Base-by-base conservation (phyloP, 2,888 invertebrate genomes). In the Ormyrus rosae region DNA sequence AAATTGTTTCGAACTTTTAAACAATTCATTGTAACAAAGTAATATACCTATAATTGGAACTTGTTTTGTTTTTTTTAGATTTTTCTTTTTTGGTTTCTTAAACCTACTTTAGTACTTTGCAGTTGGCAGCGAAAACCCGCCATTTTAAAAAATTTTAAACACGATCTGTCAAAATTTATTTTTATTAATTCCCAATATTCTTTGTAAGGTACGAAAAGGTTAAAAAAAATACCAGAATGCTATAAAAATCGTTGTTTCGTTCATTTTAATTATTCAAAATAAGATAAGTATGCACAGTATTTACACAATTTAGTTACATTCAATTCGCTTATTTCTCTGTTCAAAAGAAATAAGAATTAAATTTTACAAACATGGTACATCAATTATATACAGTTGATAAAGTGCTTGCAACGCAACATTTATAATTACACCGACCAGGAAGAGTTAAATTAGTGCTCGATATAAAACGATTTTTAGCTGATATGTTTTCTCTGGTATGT, bases 231-330 rank as follows among this genome's bases (percentile, higher is more conserved):
- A 34, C 34, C 34, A 34, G 34, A 34, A 34, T 34, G 34, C 34
- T 34, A 34, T 34, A 34, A 34, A 34, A 34, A 34, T 34, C 34
- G 34, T 34, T 34, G 34, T 34, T 73, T 46, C 56, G 34, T 34
- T 34, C 34, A 34, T 61, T 69, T 76, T 68, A 68, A 68, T 76
- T 76, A 60, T 13, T 46, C 53, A 76, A 69, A 77, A 69, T 61
- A 68, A 76, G 51, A 69, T 68, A 61, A 8, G 55, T 75, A 60
- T 68, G 61, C 51, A 61, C 53, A 9, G 55, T 77, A 67, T 68
- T 46, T 77, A 69, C 60, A 67, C 11, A 53, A 60, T 61, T 68
- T 13, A 45, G 50, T 61, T 68, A 61, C 61, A 75, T 13, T 60
- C 13, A 68, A 13, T 34, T 56, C 0, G 34, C 58, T 50, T 34